Evolutionary conservation across 2,888 invertebrate genomes (phyloP), one percentile per base, ranked within the genome.

Genomic region (Mesorhabditis spiculigera): DNA sequence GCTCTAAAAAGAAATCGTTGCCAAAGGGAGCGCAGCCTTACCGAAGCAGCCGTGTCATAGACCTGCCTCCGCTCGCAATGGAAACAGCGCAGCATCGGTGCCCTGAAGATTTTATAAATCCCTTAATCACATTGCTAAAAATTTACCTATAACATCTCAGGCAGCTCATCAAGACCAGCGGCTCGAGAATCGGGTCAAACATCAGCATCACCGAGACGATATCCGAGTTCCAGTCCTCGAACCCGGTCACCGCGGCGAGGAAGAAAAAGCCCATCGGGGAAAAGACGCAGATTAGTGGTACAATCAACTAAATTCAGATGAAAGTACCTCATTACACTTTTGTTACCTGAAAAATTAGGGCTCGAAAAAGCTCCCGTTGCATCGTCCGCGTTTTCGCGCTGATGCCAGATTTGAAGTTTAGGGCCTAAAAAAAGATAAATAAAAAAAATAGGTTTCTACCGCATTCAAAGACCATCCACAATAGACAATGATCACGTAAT

Each of bases 341-440:
- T 50, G n/a, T 2, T 50, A 50, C 58, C 58, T 50, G 58, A 50
- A 50, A 50, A n/a, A 50, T 50, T n/a, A 50, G n/a, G 8, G 58
- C 58, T 50, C n/a, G 8, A 50, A 50, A 50, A 50, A 50, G 58
- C 58, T 50, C 58, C n/a, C n/a, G 8, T n/a, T 50, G 58, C 58
- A 50, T 50, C 8, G 8, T 50, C n/a, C 58, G 8, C 58, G 58
- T 50, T n/a, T 50, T 50, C n/a, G 58, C n/a, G 58, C 58, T 50
- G 8, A 13, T 50, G n/a, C 58, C 58, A 13, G 8, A 10, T n/a
- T 50, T 28, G 28, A 28, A 28, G 28, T 28, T 28, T 28, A 28
- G 28, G 28, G 28, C 28, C 28, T 28, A 28, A 28, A 28, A 28
- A 28, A 28, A 28, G 28, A 3, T 28, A 28, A 28, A 28, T 28